These are phyloP conservation scores for Mythimna vitellina DNA, from an alignment of 2,888 invertebrate species.

Conservation along the genomic window DNA sequence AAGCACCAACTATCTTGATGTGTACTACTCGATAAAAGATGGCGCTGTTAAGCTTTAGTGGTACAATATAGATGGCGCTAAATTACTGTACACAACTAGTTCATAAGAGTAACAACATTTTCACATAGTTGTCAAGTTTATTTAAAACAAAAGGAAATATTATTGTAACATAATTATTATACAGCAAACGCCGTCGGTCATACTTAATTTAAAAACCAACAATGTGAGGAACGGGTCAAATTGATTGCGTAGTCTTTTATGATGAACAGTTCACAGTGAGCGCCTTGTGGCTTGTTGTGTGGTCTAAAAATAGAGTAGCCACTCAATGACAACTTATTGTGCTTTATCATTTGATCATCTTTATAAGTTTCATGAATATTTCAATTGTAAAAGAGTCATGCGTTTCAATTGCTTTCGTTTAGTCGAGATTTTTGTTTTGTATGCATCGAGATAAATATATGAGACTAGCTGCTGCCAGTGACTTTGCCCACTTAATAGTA, in stretches of 20 bases:
- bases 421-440: slow-evolving; percentile 34
- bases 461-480: too few species aligned
- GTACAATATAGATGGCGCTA: slow-evolving; percentile 59
- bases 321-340: slow-evolving; percentile 78
- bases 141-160: slow-evolving; percentile 12
- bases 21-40: slow-evolving; percentile 78
- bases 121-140: slow-evolving; percentile 1
- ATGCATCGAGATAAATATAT: not conserved
- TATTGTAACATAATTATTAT: slow-evolving; percentile 3
- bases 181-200: slow-evolving; percentile 4
- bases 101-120: not conserved
- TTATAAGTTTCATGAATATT: slow-evolving; percentile 68
- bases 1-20: not conserved
- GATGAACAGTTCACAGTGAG: slow-evolving; percentile 71
- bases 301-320: slow-evolving; percentile 84
- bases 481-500: too few species aligned
- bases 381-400: slow-evolving; percentile 64
- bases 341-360: slow-evolving; percentile 70
- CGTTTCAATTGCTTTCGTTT: slow-evolving; percentile 60
- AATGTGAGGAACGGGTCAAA: slow-evolving; percentile 83
- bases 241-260: slow-evolving; percentile 84
- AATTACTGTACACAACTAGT: not conserved
- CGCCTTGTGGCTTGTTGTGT: slow-evolving; percentile 74
- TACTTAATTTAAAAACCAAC: slow-evolving; percentile 66
- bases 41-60: slow-evolving; percentile 63